Percentiles rank a stretch among this genome's conserved stretches.
These are phyloP conservation scores for Poecilia velifera DNA, from an alignment of 2,797 vertebrate genomes.

Conservation along the genomic window DNA sequence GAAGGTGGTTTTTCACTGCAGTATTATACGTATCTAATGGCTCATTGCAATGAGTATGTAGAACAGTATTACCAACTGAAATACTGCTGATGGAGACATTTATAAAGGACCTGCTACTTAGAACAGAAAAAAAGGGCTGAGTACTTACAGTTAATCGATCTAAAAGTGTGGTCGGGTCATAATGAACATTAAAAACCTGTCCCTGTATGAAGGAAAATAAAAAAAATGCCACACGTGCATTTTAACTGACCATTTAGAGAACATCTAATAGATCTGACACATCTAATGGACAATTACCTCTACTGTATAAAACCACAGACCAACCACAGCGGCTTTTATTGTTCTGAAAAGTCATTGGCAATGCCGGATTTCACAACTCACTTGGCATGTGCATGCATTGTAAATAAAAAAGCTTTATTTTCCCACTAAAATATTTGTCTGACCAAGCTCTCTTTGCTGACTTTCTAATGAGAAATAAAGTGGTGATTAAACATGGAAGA, in stretches of 20 bases:
- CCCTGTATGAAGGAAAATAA: conserved; percentile 35
- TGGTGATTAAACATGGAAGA: conserved; percentile 57
- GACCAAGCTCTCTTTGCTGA: conserved; percentile 49
- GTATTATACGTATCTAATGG: background rate
- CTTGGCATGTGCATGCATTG: conserved; percentile 37
- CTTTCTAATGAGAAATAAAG: conserved; percentile 54
- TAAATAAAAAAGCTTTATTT: conserved; percentile 46
- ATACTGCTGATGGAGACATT: conserved; percentile 3
- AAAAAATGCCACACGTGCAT: conserved; percentile 50
- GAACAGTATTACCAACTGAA: background rate
- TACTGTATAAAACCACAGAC: conserved; percentile 52
- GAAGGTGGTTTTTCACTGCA: no score
- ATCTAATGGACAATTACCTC: conserved; percentile 68
- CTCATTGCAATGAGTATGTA: background rate
- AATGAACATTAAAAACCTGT: conserved; percentile 51
- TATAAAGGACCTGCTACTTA: background rate
- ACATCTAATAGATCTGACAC: conserved; percentile 49
- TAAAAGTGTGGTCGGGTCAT: conserved; percentile 23
- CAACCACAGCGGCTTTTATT: conserved; percentile 67
- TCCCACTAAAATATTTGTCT: conserved; percentile 50
- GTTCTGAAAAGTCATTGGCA: conserved; percentile 57
- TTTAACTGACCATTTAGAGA: conserved; percentile 51
- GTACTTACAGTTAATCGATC: conserved; percentile 33
- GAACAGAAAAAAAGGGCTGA: background rate
- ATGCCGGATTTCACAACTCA: conserved; percentile 47